Evolutionary conservation across 2,888 invertebrate species (phyloP).

Genomic region (Antheraea assamensis): DNA sequence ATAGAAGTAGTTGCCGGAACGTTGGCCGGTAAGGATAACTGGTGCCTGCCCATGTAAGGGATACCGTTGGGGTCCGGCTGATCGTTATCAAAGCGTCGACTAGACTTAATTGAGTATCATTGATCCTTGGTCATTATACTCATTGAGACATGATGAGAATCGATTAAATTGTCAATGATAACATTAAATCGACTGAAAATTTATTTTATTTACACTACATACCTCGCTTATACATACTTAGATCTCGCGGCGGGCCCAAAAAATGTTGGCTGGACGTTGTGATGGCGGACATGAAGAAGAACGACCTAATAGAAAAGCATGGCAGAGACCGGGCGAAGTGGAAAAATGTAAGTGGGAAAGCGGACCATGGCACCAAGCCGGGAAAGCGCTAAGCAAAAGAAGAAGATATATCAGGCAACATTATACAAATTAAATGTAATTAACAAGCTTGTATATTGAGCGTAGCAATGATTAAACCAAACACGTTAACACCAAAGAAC

Average conservation of each 20-base stretch:
- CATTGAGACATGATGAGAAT: not conserved
- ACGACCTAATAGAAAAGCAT: too few relatives aligned
- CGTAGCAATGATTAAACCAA: not conserved
- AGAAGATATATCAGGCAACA: too few relatives aligned
- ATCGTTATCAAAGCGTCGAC: slow-evolving; percentile 25
- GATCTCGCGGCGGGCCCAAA: too few relatives aligned
- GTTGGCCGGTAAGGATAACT: slow-evolving; percentile 41
- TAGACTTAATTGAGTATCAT: not conserved
- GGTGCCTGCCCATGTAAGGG: slow-evolving; percentile 54
- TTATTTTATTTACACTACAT: not conserved
- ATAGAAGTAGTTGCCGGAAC: not conserved
- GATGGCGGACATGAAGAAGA: too few relatives aligned
- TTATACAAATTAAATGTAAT: not conserved
- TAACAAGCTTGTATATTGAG: too few relatives aligned
- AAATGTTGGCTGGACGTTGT: too few relatives aligned
- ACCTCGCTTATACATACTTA: too few relatives aligned
- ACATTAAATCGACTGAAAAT: not conserved
- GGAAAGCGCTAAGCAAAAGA: too few relatives aligned
- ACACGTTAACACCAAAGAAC: not conserved
- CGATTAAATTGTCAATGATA: too few relatives aligned
- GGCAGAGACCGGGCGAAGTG: too few relatives aligned
- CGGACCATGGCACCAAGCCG: too few relatives aligned
- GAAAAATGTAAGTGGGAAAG: too few relatives aligned
- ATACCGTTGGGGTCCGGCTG: slow-evolving; percentile 48
- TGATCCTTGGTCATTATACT: slow-evolving; percentile 3